Percentiles rank a stretch among this genome's conserved stretches.
Conservation (phyloP, 2,888 invertebrate species). For the Bugula neritina region DNA sequence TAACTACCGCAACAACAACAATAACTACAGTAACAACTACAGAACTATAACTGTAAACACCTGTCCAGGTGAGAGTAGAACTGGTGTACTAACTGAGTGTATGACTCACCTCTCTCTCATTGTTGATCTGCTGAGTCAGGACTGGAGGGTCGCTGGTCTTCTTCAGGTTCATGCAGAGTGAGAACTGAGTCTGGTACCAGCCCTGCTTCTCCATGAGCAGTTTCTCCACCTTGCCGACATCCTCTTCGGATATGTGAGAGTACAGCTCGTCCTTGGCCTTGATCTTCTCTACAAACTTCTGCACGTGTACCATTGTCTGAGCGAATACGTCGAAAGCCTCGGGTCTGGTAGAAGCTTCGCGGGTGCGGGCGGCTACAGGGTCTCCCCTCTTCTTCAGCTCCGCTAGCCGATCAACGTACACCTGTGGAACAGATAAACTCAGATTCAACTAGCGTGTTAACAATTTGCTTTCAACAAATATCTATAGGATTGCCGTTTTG, state of each 20-base stretch:
- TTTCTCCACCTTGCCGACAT: constrained; percentile 69
- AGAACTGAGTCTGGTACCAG: constrained; percentile 76
- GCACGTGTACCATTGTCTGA: constrained; percentile 69
- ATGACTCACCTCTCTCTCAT: constrained; percentile 66
- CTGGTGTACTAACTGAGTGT: too few relatives aligned
- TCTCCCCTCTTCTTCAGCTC: constrained; percentile 69
- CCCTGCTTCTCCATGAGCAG: constrained; percentile 64
- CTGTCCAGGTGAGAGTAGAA: too few relatives aligned
- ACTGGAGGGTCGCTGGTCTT: constrained; percentile 67
- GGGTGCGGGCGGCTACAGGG: constrained; percentile 75
- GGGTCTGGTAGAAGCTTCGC: constrained; percentile 75
- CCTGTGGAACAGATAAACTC: constrained; percentile 33
- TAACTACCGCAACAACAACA: too few relatives aligned
- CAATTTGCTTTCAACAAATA: too few relatives aligned
- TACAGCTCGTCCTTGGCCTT: constrained; percentile 51
- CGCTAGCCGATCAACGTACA: constrained; percentile 60
- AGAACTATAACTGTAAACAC: too few relatives aligned
- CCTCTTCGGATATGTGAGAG: constrained; percentile 65
- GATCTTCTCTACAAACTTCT: constrained; percentile 64
- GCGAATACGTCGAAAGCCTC: constrained; percentile 75
- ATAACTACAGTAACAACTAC: too few relatives aligned
- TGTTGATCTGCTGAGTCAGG: constrained; percentile 71
- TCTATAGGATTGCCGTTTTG: too few relatives aligned
- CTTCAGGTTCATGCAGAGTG: constrained; percentile 62
- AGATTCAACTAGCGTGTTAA: too few relatives aligned